Conservation (phyloP, 2,888 invertebrate genomes). For the Metallyticus violacea region DNA sequence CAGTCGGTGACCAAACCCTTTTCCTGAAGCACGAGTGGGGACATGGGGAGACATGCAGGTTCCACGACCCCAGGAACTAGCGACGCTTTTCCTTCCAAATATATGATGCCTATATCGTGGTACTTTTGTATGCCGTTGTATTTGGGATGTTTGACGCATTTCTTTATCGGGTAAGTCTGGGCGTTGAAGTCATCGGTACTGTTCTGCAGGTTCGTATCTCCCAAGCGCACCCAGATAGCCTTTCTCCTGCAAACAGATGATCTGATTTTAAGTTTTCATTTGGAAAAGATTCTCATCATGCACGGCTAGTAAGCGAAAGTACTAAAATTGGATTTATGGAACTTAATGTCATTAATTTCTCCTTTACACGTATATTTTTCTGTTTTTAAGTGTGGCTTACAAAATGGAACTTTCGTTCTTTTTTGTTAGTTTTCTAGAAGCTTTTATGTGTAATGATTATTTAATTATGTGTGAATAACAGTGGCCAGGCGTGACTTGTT, state of each 20-base stretch:
- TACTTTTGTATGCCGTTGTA: not conserved
- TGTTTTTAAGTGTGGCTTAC: too few relatives aligned
- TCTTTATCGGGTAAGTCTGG: not conserved
- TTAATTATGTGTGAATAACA: too few relatives aligned
- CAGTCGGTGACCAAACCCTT: not conserved
- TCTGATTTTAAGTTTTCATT: too few relatives aligned
- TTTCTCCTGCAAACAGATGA: not conserved
- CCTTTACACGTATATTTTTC: too few relatives aligned
- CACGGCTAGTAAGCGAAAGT: too few relatives aligned
- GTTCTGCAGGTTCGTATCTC: not conserved
- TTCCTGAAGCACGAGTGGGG: not conserved
- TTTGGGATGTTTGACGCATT: not conserved
- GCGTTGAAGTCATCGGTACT: not conserved
- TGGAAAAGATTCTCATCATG: too few relatives aligned
- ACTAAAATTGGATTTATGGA: too few relatives aligned
- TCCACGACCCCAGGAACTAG: not conserved
- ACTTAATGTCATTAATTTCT: too few relatives aligned
- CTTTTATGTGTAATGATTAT: too few relatives aligned
- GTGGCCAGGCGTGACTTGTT: too few relatives aligned
- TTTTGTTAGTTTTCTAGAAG: too few relatives aligned
- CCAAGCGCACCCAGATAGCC: not conserved
- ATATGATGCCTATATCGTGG: not conserved
- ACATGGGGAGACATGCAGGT: not conserved
- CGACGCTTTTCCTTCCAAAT: not conserved
- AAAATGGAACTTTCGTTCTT: too few relatives aligned